phyloP scores from a whole-genome alignment of 2,888 invertebrate genomes.

The Thereva nobilitata region DNA sequence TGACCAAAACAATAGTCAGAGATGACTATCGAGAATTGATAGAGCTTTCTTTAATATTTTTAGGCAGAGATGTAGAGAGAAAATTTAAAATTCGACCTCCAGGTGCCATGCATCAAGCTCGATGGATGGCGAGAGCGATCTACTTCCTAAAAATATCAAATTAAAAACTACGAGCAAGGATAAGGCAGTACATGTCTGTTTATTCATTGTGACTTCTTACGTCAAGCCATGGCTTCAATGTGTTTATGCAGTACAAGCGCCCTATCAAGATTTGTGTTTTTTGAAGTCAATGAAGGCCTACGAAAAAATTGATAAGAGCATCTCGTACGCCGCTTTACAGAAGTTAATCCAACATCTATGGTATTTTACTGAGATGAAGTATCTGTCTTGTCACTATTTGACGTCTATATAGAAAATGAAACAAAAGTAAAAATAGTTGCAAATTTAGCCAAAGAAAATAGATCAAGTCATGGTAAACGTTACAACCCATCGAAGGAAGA shows the following conservation, averaged over 20 bases:
- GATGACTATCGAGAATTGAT: slow-evolving; percentile 45
- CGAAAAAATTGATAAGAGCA: slow-evolving; percentile 39
- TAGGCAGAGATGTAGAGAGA: slow-evolving; percentile 28
- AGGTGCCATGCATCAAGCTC: slow-evolving; percentile 49
- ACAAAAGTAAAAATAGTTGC: too few species aligned
- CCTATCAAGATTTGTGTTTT: slow-evolving; percentile 42
- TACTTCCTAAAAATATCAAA: slow-evolving; percentile 44
- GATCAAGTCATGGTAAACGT: too few species aligned
- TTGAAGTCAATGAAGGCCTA: slow-evolving; percentile 39
- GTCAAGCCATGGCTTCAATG: slow-evolving; percentile 47
- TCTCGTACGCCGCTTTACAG: too few species aligned
- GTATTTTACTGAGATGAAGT: too few species aligned
- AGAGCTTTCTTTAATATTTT: slow-evolving; percentile 37
- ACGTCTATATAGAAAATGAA: too few species aligned
- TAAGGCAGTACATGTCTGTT: slow-evolving; percentile 39
- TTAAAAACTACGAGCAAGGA: slow-evolving; percentile 39
- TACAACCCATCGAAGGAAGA: too few species aligned
- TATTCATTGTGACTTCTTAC: slow-evolving; percentile 45
- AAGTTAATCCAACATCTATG: too few species aligned
- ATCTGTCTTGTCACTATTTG: too few species aligned
- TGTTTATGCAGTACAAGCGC: slow-evolving; percentile 44
- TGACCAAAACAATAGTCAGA: slow-evolving; percentile 41
- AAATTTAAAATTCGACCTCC: slow-evolving; percentile 42
- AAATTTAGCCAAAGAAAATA: too few species aligned
- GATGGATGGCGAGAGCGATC: slow-evolving; percentile 48